Base-by-base conservation (phyloP, 2,797 vertebrate genomes). In the Characodon lateralis region DNA sequence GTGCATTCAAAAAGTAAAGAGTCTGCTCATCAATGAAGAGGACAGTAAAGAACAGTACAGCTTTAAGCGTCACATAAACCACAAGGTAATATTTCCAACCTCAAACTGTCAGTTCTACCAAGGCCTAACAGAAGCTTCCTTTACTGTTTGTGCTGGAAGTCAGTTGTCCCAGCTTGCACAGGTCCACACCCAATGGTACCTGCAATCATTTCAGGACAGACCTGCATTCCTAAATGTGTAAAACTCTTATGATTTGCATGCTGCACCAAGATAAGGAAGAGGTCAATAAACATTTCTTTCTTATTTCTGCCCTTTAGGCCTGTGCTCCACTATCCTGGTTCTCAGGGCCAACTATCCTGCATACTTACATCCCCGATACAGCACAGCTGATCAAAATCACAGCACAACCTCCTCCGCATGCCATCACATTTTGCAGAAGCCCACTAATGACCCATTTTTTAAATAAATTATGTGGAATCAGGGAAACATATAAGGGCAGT, bases 1-100 rank as follows among this genome's bases (percentile, higher is more conserved):
- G 80, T 51, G 55, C 71, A 81, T 76, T 75, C 50, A 81, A 55
- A 84, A 78, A 82, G 81, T 77, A 50, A 51, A 78, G 76, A 76
- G 79, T 80, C 53, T 12, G 80, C 78, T 28, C 53, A 69, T 51
- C 46, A 48, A 53, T 1, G 0, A 78, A 48, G 84, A 78, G 28
- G 82, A 87, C 77, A 90, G 72, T 73, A 51, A 82, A 71, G 80
- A 76, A 92, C 84, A 91, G 82, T 80, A 88, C 83, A 86, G 86
- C 75, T 76, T 75, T 81, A 31, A 63, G 82, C 35, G 3, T 35
- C 35, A 35, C 35, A 35, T 35, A 35, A 35, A 35, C 35, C 65
- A 85, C 61, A 85, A 83, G 63, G 71, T 63, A 72, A 8, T 50
- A 31, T 85, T 82, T 89, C 93, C 90, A 93, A 93, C 90, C 93